Evolutionary conservation across 2,888 invertebrate species (phyloP).

Genomic region (Harpagoxenus sublaevis): DNA sequence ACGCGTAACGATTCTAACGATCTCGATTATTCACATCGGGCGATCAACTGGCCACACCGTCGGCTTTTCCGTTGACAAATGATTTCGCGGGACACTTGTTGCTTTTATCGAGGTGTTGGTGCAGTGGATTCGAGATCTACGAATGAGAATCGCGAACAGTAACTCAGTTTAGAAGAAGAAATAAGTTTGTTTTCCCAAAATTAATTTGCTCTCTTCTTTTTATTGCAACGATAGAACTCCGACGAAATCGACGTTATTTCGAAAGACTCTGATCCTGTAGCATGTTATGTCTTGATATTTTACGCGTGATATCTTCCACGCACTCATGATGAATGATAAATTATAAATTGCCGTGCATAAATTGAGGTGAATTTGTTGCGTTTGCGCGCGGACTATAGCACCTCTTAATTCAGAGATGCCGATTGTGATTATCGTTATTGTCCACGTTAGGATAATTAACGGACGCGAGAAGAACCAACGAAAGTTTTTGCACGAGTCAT

Average conservation of each 20-base stretch:
- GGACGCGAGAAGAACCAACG: background rate
- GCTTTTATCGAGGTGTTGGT: slow-evolving; percentile 44
- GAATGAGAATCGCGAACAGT: background rate
- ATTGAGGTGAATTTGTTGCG: background rate
- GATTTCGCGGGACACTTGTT: slow-evolving; percentile 74
- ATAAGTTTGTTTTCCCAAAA: background rate
- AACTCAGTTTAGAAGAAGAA: background rate
- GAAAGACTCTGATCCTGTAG: background rate
- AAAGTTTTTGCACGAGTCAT: slow-evolving; percentile 28
- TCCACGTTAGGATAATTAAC: slow-evolving; percentile 32
- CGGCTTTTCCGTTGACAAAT: slow-evolving; percentile 62
- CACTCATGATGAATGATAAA: background rate
- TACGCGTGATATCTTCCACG: background rate
- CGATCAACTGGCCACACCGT: background rate
- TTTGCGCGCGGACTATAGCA: background rate
- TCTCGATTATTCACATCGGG: slow-evolving; percentile 10
- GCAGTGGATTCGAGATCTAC: background rate
- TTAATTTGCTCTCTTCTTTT: background rate
- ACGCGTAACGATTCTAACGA: background rate
- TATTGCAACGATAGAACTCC: background rate
- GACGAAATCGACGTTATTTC: background rate
- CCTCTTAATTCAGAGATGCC: slow-evolving; percentile 13
- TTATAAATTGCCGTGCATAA: background rate
- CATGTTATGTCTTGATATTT: background rate
- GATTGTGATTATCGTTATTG: slow-evolving; percentile 27